A percentile compares a stretch with the other conserved stretches of the same genome.
Conservation (phyloP, 2,797 vertebrate species). For the Scomberomorus guttatus region DNA sequence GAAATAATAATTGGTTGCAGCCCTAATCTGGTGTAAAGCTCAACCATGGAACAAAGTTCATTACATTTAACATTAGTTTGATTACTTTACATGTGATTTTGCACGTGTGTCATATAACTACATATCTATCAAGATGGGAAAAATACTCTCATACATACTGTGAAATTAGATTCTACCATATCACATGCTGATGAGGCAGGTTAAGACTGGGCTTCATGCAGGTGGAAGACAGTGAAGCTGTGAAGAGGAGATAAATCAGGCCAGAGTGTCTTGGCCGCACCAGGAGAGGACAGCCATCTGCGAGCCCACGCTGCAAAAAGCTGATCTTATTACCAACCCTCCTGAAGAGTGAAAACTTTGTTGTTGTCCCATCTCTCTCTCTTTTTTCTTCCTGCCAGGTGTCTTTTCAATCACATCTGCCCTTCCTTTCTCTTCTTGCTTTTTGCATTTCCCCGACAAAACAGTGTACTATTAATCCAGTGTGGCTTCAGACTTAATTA, state of each 20-base stretch:
- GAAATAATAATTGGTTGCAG: not conserved
- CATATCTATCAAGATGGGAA: no score
- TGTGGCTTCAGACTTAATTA: slow-evolving; percentile 64
- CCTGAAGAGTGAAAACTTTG: slow-evolving; percentile 59
- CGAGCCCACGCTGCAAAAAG: slow-evolving; percentile 47
- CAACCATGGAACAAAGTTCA: not conserved
- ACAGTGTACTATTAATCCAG: slow-evolving; percentile 46
- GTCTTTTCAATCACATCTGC: slow-evolving; percentile 21
- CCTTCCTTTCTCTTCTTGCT: slow-evolving; percentile 13
- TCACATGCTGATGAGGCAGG: not conserved
- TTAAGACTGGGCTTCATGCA: slow-evolving; percentile 33
- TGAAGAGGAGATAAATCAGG: slow-evolving; percentile 60
- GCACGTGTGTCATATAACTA: no score
- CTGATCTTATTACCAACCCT: slow-evolving; percentile 55
- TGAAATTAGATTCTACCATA: not conserved
- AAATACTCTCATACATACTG: no score
- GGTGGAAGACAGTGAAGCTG: slow-evolving; percentile 45
- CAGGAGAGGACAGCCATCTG: slow-evolving; percentile 63
- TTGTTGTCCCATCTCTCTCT: slow-evolving; percentile 24
- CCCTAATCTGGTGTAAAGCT: not conserved
- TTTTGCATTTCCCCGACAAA: slow-evolving; percentile 48
- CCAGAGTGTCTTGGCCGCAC: slow-evolving; percentile 42
- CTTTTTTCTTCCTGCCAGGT: slow-evolving; percentile 40
- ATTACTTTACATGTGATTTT: not conserved
- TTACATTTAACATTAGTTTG: not conserved